A percentile compares a stretch with the other conserved stretches of the same genome.
phyloP scores from a whole-genome alignment of 2,113 vertebrate species.

The Epinephelus moara region DNA sequence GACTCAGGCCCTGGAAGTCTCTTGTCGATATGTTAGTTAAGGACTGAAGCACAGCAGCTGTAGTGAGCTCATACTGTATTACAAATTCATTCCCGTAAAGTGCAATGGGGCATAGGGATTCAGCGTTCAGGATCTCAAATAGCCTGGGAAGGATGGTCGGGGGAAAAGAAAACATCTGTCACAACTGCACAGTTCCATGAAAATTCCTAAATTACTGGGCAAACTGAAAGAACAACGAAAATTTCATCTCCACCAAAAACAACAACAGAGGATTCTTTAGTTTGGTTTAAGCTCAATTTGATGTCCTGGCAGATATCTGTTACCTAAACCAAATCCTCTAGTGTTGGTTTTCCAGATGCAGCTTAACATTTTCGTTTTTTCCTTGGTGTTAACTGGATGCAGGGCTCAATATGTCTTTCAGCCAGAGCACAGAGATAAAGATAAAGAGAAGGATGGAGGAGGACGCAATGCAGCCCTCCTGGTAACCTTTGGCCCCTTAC shows the following conservation, averaged over 20 bases:
- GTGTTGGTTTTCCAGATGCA: slow-evolving; percentile 22
- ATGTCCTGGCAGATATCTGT: background rate
- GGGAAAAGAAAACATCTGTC: slow-evolving; percentile 5
- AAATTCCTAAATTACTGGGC: background rate
- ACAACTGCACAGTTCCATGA: slow-evolving; percentile 2
- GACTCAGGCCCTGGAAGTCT: background rate
- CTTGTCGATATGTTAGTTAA: slow-evolving; percentile 21
- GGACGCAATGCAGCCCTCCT: slow-evolving; percentile 24
- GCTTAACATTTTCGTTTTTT: background rate
- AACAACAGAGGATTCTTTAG: slow-evolving; percentile 13
- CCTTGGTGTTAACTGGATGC: background rate
- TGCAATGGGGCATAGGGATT: slow-evolving; percentile 1
- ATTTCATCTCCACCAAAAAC: background rate
- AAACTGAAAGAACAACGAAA: slow-evolving; percentile 16
- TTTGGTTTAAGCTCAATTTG: background rate
- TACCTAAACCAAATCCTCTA: slow-evolving; percentile 6
- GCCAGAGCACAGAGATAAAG: slow-evolving; percentile 19
- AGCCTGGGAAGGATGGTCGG: background rate
- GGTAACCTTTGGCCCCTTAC: slow-evolving; percentile 90
- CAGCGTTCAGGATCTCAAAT: background rate
- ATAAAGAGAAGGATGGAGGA: slow-evolving; percentile 31
- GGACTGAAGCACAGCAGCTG: slow-evolving; percentile 38
- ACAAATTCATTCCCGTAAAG: slow-evolving; percentile 24
- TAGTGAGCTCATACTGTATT: background rate
- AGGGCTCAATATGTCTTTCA: slow-evolving; percentile 21